phyloP scores from a whole-genome alignment of 2,113 vertebrate genomes.

The Triplophysa dalaica region DNA sequence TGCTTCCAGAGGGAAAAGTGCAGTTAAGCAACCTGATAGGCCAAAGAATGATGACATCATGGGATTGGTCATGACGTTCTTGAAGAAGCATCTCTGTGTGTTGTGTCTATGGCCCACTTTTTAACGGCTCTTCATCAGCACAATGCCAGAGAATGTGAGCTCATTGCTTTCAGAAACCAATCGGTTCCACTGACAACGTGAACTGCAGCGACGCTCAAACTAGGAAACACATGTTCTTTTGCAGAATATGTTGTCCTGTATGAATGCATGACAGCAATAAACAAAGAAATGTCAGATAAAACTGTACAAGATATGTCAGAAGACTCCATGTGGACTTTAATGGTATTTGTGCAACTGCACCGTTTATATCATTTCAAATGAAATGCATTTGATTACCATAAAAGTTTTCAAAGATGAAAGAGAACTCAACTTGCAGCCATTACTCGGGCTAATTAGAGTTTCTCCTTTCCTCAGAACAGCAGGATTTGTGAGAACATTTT shows the following conservation, averaged over 20 bases:
- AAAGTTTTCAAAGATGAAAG: too few species aligned
- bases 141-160: constrained; percentile 23
- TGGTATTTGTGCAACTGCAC: too few species aligned
- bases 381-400: too few species aligned
- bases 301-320: too few species aligned
- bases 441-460: background rate
- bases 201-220: background rate
- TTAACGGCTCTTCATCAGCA: constrained; percentile 32
- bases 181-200: constrained; percentile 5
- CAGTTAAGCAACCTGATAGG: constrained; percentile 31
- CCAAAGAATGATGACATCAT: constrained; percentile 44
- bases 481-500: constrained; percentile 14
- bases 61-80: constrained; percentile 55
- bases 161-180: constrained; percentile 31
- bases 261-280: background rate
- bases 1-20: constrained; percentile 24
- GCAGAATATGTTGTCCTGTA: background rate
- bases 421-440: background rate
- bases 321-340: too few species aligned
- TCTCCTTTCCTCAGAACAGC: constrained; percentile 2
- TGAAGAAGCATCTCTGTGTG: constrained; percentile 43
- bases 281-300: too few species aligned
- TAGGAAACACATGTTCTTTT: background rate
- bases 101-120: constrained; percentile 31
- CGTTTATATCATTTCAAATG: too few species aligned